phyloP scores from a whole-genome alignment of 2,797 vertebrate species.

The Myiotriccus ornatus region DNA sequence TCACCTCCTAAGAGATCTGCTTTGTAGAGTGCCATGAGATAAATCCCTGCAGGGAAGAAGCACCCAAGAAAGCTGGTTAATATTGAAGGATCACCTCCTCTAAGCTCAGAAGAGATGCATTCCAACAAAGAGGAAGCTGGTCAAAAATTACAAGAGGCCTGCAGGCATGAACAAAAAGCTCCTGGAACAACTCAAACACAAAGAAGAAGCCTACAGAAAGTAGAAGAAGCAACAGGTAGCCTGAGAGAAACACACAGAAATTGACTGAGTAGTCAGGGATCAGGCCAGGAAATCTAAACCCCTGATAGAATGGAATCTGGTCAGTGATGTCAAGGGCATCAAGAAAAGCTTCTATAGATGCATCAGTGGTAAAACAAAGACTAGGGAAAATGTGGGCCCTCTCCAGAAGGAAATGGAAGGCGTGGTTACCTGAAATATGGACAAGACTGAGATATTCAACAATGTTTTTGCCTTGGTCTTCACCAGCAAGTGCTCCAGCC shows the following conservation, averaged over 20 bases:
- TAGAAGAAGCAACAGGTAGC: not conserved
- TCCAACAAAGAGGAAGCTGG: not conserved
- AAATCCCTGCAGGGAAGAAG: not conserved
- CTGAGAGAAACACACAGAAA: not conserved
- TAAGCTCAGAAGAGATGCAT: not conserved
- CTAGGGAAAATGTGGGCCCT: too few relatives aligned
- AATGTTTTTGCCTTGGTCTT: not conserved
- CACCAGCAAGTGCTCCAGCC: not conserved
- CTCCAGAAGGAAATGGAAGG: not conserved
- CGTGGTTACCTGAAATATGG: not conserved
- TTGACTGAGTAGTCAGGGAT: not conserved
- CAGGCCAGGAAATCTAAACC: not conserved
- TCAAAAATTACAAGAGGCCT: not conserved
- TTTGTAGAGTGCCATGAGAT: not conserved
- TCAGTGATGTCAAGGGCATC: not conserved
- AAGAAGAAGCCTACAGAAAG: not conserved
- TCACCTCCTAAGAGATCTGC: not conserved
- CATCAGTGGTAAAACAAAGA: not conserved
- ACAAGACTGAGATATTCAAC: not conserved
- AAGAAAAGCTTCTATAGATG: not conserved
- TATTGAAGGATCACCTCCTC: not conserved
- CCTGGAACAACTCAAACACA: not conserved
- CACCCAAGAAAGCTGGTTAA: not conserved
- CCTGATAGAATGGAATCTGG: not conserved
- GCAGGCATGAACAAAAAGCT: not conserved